Evolutionary conservation across 2,888 invertebrate genomes (phyloP), one percentile per base, ranked within the genome.

Genomic region (Lasioglossum lativentre): DNA sequence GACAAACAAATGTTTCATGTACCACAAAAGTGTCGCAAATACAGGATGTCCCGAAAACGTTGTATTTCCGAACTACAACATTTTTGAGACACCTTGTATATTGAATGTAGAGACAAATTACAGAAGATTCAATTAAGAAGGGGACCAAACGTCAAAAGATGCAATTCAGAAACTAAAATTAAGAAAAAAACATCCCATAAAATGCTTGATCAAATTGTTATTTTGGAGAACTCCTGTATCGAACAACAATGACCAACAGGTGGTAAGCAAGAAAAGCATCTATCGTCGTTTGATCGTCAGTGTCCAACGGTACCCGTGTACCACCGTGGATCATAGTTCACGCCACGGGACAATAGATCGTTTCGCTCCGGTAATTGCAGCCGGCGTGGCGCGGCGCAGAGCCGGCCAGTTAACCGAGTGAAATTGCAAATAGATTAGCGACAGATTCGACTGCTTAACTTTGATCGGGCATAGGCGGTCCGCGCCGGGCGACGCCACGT

Each of bases 321-420:
- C 52, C 70, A n/a, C 23, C 23, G 5, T n/a, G n/a, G 72, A 71
- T 63, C 34, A 47, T 30, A n/a, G 56, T 12, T 75, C 66, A 70
- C 40, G 19, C 47, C 34, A 27, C 77, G 42, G 63, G 72, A 86
- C 88, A 89, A 89, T 90, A 72, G 76, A 72, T 83, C 82, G 89
- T 88, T 75, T 73, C 81, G 85, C 77, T 73, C 76, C 79, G 78
- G 82, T 88, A 82, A 75, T 63, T 68, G 52, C 77, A 52, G 5
- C 12, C 45, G 71, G 72, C 78, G 10, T 23, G 40, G 27, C 40
- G 19, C 45, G 71, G 59, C 78, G 19, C 52, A 5, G 27, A 30
- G 27, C 27, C 27, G 63, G 63, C 63, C 74, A n/a, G 45, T 6
- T 75, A 81, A 59, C 72, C 45, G 59, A 59, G 47, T 40, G 74